phyloP scores from a whole-genome alignment of 2,113 vertebrate genomes.

The Tauraco erythrolophus region DNA sequence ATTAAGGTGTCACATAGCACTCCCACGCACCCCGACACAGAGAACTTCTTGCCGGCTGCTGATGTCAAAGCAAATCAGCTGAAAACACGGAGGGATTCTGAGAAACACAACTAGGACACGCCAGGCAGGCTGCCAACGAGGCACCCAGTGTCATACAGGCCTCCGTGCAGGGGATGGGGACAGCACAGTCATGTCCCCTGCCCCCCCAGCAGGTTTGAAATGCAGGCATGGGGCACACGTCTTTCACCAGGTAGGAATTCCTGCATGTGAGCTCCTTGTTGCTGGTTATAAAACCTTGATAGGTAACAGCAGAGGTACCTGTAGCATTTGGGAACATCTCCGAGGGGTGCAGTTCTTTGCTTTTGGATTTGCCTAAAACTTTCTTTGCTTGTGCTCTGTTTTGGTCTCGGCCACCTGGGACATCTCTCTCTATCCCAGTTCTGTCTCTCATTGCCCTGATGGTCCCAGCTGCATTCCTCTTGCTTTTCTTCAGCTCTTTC shows the following conservation, averaged over 20 bases:
- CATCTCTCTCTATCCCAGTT: neutral
- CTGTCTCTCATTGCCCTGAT: neutral
- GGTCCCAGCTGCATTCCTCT: neutral
- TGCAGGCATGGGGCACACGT: rapidly evolving
- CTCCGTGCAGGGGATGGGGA: neutral
- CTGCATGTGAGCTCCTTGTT: neutral
- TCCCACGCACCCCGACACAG: slow-evolving; percentile 64
- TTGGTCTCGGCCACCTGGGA: neutral
- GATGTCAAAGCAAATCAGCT: slow-evolving; percentile 72
- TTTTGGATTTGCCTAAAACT: neutral
- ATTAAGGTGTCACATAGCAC: slow-evolving; percentile 74
- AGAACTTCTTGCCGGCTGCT: slow-evolving; percentile 66
- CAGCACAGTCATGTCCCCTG: neutral
- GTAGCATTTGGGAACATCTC: neutral
- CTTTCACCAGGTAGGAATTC: neutral
- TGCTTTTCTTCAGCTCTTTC: neutral
- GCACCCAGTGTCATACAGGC: neutral
- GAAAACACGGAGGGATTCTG: slow-evolving; percentile 48
- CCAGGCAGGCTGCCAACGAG: slow-evolving; percentile 1
- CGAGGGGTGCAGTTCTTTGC: neutral
- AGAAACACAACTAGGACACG: slow-evolving; percentile 24
- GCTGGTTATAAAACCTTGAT: neutral
- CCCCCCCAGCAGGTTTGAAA: neutral
- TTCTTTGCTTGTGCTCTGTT: neutral
- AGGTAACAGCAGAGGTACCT: neutral